Evolutionary conservation across 2,888 invertebrate genomes (phyloP).

Genomic region (Leptinotarsa rubiginosa): DNA sequence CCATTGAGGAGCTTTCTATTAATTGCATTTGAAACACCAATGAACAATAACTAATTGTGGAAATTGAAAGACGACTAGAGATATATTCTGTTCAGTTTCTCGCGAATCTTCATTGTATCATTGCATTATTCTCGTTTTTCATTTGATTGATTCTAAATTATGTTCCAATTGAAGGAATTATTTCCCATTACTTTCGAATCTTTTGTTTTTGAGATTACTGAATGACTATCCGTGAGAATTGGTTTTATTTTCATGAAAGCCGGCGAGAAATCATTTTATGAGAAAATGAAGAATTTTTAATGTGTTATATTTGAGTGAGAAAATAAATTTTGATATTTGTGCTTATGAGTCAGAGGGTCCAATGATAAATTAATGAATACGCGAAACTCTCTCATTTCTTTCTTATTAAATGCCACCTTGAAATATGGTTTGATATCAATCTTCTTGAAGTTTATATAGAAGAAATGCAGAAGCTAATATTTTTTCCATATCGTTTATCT

Average conservation of each 20-base stretch:
- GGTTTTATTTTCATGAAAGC: slow-evolving; percentile 18
- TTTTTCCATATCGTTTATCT: neutral
- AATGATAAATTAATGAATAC: too few species aligned
- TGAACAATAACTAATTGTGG: neutral
- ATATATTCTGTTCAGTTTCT: neutral
- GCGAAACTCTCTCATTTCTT: too few species aligned
- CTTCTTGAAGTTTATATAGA: too few species aligned
- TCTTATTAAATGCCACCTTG: too few species aligned
- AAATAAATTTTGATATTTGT: too few species aligned
- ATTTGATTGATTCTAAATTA: slow-evolving; percentile 5
- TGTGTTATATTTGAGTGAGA: neutral
- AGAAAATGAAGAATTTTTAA: neutral
- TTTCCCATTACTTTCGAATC: slow-evolving; percentile 22
- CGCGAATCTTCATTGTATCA: neutral
- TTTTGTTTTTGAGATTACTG: neutral
- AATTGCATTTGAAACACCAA: neutral
- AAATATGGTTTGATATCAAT: too few species aligned
- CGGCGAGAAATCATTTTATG: neutral
- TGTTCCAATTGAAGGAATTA: slow-evolving; percentile 12
- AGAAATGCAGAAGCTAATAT: too few species aligned
- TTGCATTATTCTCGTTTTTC: slow-evolving; percentile 1
- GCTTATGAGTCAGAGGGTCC: too few species aligned
- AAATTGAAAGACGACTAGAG: slow-evolving; percentile 7
- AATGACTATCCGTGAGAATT: slow-evolving; percentile 15
- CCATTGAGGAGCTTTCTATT: slow-evolving; percentile 6